phyloP scores from a whole-genome alignment of 2,888 invertebrate species.

The Harpalus rubripes region DNA sequence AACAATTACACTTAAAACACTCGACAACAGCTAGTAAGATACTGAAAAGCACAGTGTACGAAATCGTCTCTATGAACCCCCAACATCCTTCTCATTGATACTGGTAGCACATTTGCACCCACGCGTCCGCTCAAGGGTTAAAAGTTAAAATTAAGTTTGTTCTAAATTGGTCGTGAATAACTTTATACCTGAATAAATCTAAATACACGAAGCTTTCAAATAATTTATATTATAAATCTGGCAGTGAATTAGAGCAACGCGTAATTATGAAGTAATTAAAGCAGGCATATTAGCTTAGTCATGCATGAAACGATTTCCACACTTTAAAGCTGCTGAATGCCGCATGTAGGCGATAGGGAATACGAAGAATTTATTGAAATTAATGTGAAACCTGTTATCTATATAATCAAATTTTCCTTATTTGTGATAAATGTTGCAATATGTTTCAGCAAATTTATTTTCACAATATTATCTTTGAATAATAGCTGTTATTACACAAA shows the following conservation, averaged over 20 bases:
- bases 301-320: conserved; percentile 24
- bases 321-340: background rate
- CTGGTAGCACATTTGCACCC: no score
- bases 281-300: background rate
- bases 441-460: background rate
- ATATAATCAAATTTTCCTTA: conserved; percentile 5
- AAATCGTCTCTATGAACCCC: no score
- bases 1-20: no score
- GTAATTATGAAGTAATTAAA: conserved; percentile 7
- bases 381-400: background rate
- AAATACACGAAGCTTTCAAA: background rate
- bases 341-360: background rate
- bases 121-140: no score
- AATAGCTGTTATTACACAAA: background rate
- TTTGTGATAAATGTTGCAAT: background rate
- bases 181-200: no score
- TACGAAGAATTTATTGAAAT: conserved; percentile 7
- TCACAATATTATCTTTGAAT: background rate
- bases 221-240: background rate
- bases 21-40: no score
- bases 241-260: background rate
- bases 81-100: no score
- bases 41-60: no score
- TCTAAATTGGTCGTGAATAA: no score
- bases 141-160: no score